phyloP scores from a whole-genome alignment of 2,888 invertebrate genomes.

The Ptychoptera albimana region DNA sequence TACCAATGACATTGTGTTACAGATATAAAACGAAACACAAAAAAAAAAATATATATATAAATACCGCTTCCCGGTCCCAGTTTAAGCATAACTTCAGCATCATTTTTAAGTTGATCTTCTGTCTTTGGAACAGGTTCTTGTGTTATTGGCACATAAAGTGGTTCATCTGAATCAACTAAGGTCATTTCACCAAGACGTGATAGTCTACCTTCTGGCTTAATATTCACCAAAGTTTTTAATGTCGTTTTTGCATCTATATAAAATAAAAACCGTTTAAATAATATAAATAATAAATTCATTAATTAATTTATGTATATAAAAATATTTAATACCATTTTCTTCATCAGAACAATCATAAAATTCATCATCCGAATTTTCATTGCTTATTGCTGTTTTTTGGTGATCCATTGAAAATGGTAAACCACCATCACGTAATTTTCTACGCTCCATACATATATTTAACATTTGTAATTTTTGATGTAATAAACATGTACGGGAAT shows the following conservation, averaged over 20 bases:
- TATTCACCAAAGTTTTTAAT: conserved; percentile 32
- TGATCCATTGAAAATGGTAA: conserved; percentile 17
- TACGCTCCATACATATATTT: conserved; percentile 59
- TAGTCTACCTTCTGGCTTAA: conserved; percentile 52
- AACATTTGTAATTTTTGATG: conserved; percentile 89
- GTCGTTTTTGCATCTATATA: conserved; percentile 9
- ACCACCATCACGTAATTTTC: conserved; percentile 35
- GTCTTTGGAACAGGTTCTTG: conserved; percentile 94
- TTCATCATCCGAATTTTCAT: conserved; percentile 44
- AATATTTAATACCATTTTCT: conserved; percentile 18
- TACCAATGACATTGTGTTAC: too few species aligned
- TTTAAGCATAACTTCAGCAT: conserved; percentile 76
- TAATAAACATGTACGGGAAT: conserved; percentile 74
- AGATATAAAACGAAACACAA: too few species aligned
- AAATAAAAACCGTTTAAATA: background rate
- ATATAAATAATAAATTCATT: background rate
- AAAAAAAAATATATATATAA: background rate
- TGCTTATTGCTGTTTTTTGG: background rate
- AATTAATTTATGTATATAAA: conserved; percentile 9
- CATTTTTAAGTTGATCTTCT: conserved; percentile 90
- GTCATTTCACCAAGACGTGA: conserved; percentile 49
- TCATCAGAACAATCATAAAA: conserved; percentile 67
- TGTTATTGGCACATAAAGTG: conserved; percentile 65
- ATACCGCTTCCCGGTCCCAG: conserved; percentile 61
- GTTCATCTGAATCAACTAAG: conserved; percentile 50